Conservation (phyloP, 2,797 vertebrate genomes). For the Furcifer pardalis region DNA sequence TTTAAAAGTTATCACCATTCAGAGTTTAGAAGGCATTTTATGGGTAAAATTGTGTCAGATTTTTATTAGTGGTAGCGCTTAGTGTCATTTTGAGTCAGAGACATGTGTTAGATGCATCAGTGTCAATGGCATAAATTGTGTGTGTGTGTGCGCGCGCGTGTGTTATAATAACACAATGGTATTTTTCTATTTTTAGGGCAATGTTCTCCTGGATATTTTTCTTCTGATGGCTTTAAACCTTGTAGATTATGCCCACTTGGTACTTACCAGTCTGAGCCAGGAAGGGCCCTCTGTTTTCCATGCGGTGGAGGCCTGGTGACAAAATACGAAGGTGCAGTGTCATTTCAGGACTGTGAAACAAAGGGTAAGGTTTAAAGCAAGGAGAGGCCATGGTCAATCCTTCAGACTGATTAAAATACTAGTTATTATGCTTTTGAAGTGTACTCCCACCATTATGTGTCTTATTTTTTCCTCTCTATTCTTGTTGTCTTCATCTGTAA, state of each 20-base stretch:
- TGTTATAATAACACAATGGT: slow-evolving; percentile 34
- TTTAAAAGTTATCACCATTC: not conserved
- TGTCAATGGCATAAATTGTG: slow-evolving; percentile 2
- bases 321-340: slow-evolving; percentile 83
- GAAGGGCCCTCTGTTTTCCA: slow-evolving; percentile 90
- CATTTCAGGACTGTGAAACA: slow-evolving; percentile 95
- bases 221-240: slow-evolving; percentile 89
- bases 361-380: slow-evolving; percentile 83
- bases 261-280: slow-evolving; percentile 89
- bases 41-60: not conserved
- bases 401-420: not conserved
- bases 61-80: not conserved
- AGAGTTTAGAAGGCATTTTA: not conserved
- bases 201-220: slow-evolving; percentile 90
- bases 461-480: not conserved
- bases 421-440: not conserved
- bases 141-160: no score
- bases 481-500: not conserved
- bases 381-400: no score
- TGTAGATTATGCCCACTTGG: slow-evolving; percentile 86
- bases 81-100: not conserved
- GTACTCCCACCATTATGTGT: not conserved
- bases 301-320: slow-evolving; percentile 94
- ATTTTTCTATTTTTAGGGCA: slow-evolving; percentile 81
- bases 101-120: not conserved